Percentiles rank a stretch among this genome's conserved stretches.
Evolutionary conservation across 1,140 invertebrate genomes (phyloP).

Genomic region (Neodiprion fabricii): DNA sequence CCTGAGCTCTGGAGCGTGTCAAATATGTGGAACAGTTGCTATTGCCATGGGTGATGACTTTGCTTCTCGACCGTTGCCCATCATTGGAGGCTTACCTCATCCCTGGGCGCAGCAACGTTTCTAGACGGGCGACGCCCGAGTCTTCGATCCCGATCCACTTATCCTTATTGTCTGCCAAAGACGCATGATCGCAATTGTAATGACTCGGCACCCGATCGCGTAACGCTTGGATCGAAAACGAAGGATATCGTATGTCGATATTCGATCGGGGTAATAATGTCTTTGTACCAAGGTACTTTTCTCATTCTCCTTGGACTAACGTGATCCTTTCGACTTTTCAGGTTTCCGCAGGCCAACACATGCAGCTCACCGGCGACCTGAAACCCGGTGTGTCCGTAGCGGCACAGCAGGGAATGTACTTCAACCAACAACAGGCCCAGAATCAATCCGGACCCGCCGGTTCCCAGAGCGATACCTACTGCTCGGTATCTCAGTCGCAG

Average conservation of each 20-base stretch:
- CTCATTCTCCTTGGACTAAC: not conserved
- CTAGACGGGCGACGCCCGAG: not conserved
- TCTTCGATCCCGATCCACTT: not conserved
- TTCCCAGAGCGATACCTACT: conserved; percentile 68
- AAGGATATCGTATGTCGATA: not conserved
- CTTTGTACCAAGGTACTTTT: not conserved
- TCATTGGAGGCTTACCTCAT: not conserved
- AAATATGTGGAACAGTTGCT: not conserved
- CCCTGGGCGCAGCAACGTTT: not conserved
- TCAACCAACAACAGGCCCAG: conserved; percentile 66
- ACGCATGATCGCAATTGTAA: not conserved
- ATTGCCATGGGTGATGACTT: not conserved
- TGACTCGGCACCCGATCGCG: not conserved
- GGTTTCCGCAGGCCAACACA: conserved; percentile 82
- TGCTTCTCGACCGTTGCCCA: not conserved
- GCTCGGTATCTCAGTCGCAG: conserved; percentile 78
- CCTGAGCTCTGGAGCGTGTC: conserved; percentile 6
- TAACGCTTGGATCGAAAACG: not conserved
- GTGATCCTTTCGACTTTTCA: conserved; percentile 45
- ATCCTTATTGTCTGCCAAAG: not conserved
- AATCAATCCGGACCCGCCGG: conserved; percentile 49
- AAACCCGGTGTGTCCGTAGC: conserved; percentile 75
- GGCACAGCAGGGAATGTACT: conserved; percentile 80
- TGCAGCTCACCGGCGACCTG: conserved; percentile 75
- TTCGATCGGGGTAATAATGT: not conserved